Percentiles rank a stretch among this genome's conserved stretches.
phyloP scores from a whole-genome alignment of 2,888 invertebrate genomes.

The Rhimphoctona megacephalus region DNA sequence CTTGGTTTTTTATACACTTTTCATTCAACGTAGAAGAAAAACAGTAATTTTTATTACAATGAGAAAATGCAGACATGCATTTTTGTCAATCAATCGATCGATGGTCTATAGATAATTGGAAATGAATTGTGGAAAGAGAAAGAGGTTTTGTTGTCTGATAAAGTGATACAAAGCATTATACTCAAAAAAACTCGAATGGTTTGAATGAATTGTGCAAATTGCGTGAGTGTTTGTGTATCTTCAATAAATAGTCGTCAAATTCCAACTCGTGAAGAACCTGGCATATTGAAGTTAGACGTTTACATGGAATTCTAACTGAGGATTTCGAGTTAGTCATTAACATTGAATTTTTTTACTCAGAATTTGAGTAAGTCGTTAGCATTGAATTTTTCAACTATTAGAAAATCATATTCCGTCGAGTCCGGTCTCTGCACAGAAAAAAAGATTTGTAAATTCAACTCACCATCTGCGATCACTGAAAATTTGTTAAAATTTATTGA shows the following conservation, averaged over 20 bases:
- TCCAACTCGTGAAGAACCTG: neutral
- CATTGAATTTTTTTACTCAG: constrained; percentile 25
- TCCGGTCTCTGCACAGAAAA: neutral
- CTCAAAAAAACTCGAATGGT: neutral
- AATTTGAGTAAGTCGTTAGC: constrained; percentile 15
- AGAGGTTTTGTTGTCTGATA: neutral
- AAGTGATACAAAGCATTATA: neutral
- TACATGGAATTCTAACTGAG: constrained; percentile 15
- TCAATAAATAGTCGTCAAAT: neutral
- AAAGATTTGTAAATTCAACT: no score
- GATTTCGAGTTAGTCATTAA: constrained; percentile 23
- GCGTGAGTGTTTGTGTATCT: neutral
- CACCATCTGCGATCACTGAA: no score
- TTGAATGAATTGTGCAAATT: constrained; percentile 9
- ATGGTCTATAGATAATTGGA: neutral
- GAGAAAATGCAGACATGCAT: neutral
- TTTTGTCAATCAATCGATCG: no score
- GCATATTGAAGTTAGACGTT: constrained; percentile 11
- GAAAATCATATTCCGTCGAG: neutral
- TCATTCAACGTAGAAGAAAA: neutral
- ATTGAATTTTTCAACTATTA: constrained; percentile 25
- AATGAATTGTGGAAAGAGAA: neutral
- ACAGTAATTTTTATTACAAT: neutral
- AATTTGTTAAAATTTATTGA: no score
- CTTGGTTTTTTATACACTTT: no score